Evolutionary conservation across 2,888 invertebrate genomes (phyloP).

Genomic region (Adineta ricciae): DNA sequence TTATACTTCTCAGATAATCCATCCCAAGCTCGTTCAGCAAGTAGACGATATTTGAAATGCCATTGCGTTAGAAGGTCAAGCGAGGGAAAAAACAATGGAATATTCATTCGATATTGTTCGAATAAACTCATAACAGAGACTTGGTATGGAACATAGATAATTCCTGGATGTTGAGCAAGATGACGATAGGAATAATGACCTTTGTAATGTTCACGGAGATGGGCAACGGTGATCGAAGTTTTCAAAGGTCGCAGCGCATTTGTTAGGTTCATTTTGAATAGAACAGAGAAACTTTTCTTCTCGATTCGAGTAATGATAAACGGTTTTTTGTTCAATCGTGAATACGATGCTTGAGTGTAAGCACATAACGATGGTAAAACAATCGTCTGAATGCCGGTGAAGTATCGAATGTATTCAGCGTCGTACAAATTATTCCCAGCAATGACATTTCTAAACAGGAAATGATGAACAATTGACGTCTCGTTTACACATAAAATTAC

Average conservation of each 20-base stretch:
- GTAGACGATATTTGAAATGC: neutral
- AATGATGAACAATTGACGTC: no score
- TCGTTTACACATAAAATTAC: neutral
- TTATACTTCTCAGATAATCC: no score
- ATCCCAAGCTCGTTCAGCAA: neutral
- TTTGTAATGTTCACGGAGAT: neutral
- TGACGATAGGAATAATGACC: constrained; percentile 25
- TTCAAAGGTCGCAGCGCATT: no score
- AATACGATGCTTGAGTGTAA: neutral
- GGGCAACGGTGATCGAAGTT: no score
- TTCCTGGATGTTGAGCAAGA: constrained; percentile 31
- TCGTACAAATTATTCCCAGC: constrained; percentile 35
- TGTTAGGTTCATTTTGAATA: no score
- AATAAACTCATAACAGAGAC: constrained; percentile 35
- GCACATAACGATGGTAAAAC: constrained; percentile 22
- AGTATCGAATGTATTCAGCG: constrained; percentile 26
- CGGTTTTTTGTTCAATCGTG: no score
- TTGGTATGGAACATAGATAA: constrained; percentile 35
- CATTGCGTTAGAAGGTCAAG: constrained; percentile 33
- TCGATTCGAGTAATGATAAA: no score
- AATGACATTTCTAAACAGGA: constrained; percentile 21
- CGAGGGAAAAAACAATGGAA: constrained; percentile 35
- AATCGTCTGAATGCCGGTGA: neutral
- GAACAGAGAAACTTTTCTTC: no score
- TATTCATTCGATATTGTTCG: constrained; percentile 35